Evolutionary conservation across 1,140 invertebrate species (phyloP).

Genomic region (Drosophila triauraria): DNA sequence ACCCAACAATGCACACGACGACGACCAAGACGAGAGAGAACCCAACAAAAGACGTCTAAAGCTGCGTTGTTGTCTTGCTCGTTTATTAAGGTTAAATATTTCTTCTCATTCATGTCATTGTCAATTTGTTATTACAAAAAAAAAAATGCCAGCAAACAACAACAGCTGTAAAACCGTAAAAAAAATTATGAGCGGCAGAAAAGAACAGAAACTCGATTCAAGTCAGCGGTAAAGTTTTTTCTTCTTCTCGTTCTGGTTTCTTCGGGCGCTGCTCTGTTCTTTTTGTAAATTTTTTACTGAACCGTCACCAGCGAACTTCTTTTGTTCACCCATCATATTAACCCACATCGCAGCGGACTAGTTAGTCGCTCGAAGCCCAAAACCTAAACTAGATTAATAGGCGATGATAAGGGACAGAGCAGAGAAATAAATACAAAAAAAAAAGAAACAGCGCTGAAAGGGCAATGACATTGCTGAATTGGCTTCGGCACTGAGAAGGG

Average conservation of each 20-base stretch:
- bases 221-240: slow-evolving; percentile 63
- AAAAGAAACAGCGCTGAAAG: slow-evolving; percentile 29
- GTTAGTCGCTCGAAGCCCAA: slow-evolving; percentile 50
- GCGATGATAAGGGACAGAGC: slow-evolving; percentile 60
- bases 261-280: slow-evolving; percentile 23
- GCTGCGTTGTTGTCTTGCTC: slow-evolving; percentile 54
- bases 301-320: slow-evolving; percentile 47
- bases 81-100: slow-evolving; percentile 84
- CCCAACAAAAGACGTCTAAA: slow-evolving; percentile 68
- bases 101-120: slow-evolving; percentile 82
- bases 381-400: slow-evolving; percentile 79
- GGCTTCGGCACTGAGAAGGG: slow-evolving; percentile 1
- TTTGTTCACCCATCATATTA: slow-evolving; percentile 70
- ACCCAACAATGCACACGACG: slow-evolving; percentile 61
- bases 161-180: slow-evolving; percentile 54
- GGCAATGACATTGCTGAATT: slow-evolving; percentile 48
- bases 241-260: slow-evolving; percentile 37
- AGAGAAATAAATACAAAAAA: slow-evolving; percentile 10
- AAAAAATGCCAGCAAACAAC: slow-evolving; percentile 22
- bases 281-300: slow-evolving; percentile 43
- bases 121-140: slow-evolving; percentile 83
- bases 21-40: slow-evolving; percentile 6
- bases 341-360: slow-evolving; percentile 64
- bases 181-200: slow-evolving; percentile 37
- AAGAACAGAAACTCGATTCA: slow-evolving; percentile 43